These are phyloP conservation scores for Icerya purchasi DNA, from an alignment of 2,888 invertebrate species.

Conservation along the genomic window DNA sequence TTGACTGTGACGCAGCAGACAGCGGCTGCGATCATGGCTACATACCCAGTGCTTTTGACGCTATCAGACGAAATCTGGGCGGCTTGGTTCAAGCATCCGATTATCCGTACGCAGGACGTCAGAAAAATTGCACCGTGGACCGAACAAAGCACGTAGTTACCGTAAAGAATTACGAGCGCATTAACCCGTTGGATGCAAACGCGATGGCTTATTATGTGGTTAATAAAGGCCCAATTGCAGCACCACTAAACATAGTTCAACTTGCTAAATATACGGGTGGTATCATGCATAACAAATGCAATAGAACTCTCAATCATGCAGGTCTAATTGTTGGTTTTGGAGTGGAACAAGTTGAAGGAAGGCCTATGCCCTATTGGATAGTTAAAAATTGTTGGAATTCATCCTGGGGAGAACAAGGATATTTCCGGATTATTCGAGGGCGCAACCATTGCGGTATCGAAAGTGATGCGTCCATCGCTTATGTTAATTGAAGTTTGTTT, in stretches of 20 bases:
- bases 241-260: slow-evolving; percentile 86
- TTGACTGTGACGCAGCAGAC: slow-evolving; percentile 85
- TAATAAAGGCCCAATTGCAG: slow-evolving; percentile 80
- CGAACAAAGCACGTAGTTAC: slow-evolving; percentile 37
- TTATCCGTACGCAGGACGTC: slow-evolving; percentile 74
- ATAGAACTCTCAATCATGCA: slow-evolving; percentile 59
- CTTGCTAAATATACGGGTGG: slow-evolving; percentile 95
- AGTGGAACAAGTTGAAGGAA: slow-evolving; percentile 30
- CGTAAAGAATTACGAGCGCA: slow-evolving; percentile 58
- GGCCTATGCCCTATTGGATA: slow-evolving; percentile 69
- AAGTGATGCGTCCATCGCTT: slow-evolving; percentile 68
- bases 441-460: slow-evolving; percentile 88
- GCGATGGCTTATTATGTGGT: slow-evolving; percentile 80
- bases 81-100: slow-evolving; percentile 73
- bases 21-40: slow-evolving; percentile 65
- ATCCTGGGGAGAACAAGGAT: slow-evolving; percentile 74
- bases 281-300: slow-evolving; percentile 79
- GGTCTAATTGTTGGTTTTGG: background rate
- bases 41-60: slow-evolving; percentile 28
- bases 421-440: slow-evolving; percentile 81
- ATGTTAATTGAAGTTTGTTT: slow-evolving; percentile 25
- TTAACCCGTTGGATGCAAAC: slow-evolving; percentile 66
- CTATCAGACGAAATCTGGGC: slow-evolving; percentile 55
- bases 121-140: slow-evolving; percentile 59
- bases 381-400: slow-evolving; percentile 89